Base-by-base conservation (phyloP, 2,888 invertebrate species). In the Busseola fusca region DNA sequence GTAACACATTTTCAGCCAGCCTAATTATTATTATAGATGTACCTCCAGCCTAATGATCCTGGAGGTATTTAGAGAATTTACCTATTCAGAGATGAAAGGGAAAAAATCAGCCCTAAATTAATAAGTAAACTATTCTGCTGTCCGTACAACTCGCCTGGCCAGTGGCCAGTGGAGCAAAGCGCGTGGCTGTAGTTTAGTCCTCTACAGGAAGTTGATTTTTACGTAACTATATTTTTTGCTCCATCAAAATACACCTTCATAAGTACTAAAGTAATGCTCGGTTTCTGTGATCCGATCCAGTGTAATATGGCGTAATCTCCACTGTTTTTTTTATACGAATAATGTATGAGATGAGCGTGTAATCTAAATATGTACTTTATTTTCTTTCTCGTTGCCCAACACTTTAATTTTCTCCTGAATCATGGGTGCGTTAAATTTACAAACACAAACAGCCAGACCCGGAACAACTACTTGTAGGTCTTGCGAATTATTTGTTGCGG, bases 131-230 rank as follows among this genome's bases (percentile, higher is more conserved):
- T 67, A 9, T 72, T 79, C 7, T 84, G 81, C 69, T 62, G 25
- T 25, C 77, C 7, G 58, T 86, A 84, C 86, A 52, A 60, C 56
- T 76, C 60, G 82, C 80, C 80, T 86, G 81, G 83, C 69, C 81
- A 78, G 83, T 85, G 87, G 79, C 69, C 89, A 89, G 80, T 84
- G 79, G 83, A 89, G 86, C 91, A 86, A 64, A 87, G 85, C 88
- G 84, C 81, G 83, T 84, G 84, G 73, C 75, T 80, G 74, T 78
- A 84, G n/a, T n/a, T n/a, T n/a, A n/a, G 83, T 84, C 84, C 80
- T 84, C 77, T 71, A 73, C 83, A 86, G 87, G 87, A 87, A 87
- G 86, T 78, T 82, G 81, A 87, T 87, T 87, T 82, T 86, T 88
- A 85, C 79, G 75, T 85, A 81, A 87, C 86, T 83, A 84, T 76